Evolutionary conservation across 2,113 vertebrate genomes (phyloP), one percentile per base, ranked within the genome.

Genomic region (Panthera leo): DNA sequence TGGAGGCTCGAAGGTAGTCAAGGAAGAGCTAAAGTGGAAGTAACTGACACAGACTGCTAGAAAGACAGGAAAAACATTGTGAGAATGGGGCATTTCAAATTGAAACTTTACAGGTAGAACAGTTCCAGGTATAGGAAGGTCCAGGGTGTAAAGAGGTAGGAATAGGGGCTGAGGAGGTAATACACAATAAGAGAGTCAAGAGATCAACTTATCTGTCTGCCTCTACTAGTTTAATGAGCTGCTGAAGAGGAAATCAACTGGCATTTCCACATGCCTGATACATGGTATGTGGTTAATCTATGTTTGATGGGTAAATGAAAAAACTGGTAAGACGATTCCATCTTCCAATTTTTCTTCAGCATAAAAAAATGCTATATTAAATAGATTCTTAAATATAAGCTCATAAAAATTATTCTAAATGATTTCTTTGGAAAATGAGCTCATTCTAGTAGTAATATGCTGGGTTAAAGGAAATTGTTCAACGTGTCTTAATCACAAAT

Each of bases 341-440:
- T 58, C 70, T 92, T 93, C 25, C 58, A 58, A 16, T 39, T 61
- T 94, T 82, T 78, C 55, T 36, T 78, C 58, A 76, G 67, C 42
- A 82, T 42, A 94, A 85, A 90, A 90, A 90, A 95, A 87, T 70
- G 12, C 2, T 76, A 21, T 67, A 45, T 80, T 88, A 86, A 55
- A 27, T 27, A 89, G 36, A 65, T 51, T 65, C 29, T 89, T 70
- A n/a, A 78, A 71, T 58, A 45, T 51, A 93, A 75, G 39, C n/a
- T 80, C 45, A 82, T 51, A 83, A 65, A 73, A 71, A 80, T 67
- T 36, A 78, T 83, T 93, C 93, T 42, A 73, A 84, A 95, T 78
- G 76, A 58, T 42, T 93, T 86, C 71, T 83, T 76, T 75, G 53
- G n/a, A 31, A 96, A 96, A 95, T 85, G 95, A 53, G 10, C 34